Base-by-base conservation (phyloP, 23 tunicate genomes). In the Aplidium turbinatum region DNA sequence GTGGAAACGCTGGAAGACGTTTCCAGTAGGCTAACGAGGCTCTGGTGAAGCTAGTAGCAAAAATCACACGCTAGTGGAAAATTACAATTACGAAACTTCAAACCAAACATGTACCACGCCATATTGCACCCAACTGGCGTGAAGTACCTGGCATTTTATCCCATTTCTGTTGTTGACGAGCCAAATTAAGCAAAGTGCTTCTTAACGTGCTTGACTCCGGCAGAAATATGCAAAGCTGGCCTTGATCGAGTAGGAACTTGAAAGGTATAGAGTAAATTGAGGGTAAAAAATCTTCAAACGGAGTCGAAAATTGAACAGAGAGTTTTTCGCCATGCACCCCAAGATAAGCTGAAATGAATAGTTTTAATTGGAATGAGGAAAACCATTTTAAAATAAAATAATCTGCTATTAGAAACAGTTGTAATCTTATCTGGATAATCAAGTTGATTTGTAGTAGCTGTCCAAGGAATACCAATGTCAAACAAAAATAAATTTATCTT, bases 201-300 rank as follows among this genome's bases (percentile, higher is more conserved):
- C 97, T 53, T 47, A 86, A 21, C 47, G 85, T 73, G 58, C 84
- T 91, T 0, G 90, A 79, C 69, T 78, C 85, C 0, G 86, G 91
- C 2, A 91, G 42, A 56, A 25, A 76, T 18, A 86, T 64, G 29
- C 82, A 85, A 7, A 91, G 58, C 23, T 84, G 81, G 2, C 63
- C 83, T 4, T 72, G 42, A 3, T 47, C 25, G 9, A 76, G 47
- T 26, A 67, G 48, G 46, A 84, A 91, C 22, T 72, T 38, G 42
- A 84, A 81, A 1, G 97, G 86, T 18, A 91, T 84, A 16, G 51
- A 45, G 74, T 50, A 78, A 4, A 84, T 75, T 2, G 72, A 26
- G 1, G 86, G 86, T 42, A 76, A 84, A 33, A 84, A 91, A 30
- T 51, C 61, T 28, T 79, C 51, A 58, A 77, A 85, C 13, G 90